Base-by-base conservation (phyloP, 2,888 invertebrate species). In the Cephus rjabovi region DNA sequence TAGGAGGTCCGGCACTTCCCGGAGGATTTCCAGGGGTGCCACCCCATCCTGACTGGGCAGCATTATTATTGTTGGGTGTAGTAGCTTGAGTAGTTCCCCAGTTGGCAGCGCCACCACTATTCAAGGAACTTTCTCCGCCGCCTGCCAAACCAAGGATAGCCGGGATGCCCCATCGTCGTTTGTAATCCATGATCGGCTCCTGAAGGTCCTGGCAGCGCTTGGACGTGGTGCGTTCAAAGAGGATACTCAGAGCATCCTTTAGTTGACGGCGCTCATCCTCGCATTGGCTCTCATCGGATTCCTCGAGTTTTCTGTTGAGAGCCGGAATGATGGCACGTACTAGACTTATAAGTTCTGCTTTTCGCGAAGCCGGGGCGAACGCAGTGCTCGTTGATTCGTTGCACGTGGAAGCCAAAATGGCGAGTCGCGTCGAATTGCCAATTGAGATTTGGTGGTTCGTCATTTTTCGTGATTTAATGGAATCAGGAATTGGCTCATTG, bases 81-180 rank as follows among this genome's bases (percentile, higher is more conserved):
- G 95, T 94, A 70, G 95, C 92, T 77, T 95, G 96, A 75, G 96
- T 95, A 81, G 95, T 94, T 85, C 96, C 96, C 96, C 96, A 96
- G 84, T 95, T 96, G 79, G 95, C 94, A 79, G 96, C 95, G 76
- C 92, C 92, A 83, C 93, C 93, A 80, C 95, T 95, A 90, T 95
- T 96, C 87, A 96, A 93, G 73, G 96, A 96, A 92, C 95, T 96
- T 92, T 97, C 97, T 79, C 96, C 96, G 76, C 97, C 97, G 77
- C 96, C 96, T 81, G 94, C 93, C 81, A 97, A 93, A 83, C 95
- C 93, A 87, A 96, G 92, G 76, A 94, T 93, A 73, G 92, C 92
- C 80, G 94, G 94, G 77, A 94, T 93, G 74, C 95, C 95, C 95
- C 95, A 95, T 83, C 91, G 88, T 79, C 84, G 81, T 78, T 90